Base-by-base conservation (phyloP, 2,888 invertebrate species). In the Erynnis tages region DNA sequence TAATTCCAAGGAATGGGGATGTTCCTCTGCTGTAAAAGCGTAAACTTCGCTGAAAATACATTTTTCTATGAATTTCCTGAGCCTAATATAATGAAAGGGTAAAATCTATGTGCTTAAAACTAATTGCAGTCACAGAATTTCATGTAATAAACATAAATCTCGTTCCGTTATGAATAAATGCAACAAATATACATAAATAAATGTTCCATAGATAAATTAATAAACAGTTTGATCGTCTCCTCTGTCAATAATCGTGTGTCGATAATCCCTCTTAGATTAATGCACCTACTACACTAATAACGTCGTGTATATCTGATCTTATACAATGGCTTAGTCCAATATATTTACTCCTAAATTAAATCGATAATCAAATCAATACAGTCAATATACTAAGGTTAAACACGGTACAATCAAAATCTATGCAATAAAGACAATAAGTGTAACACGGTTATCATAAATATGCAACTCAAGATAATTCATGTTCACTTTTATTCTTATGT, bases 181-280 rank as follows among this genome's bases (percentile, higher is more conserved):
- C 87, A 85, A 82, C 81, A 79, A 76, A 82, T 81, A 79, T 83
- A 84, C 76, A 84, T 69, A 62, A 61, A 66, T 62, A 56, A 53
- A 54, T 45, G 37, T 45, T 43, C 47, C 19, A 13, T 29, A 37
- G 10, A 37, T 27, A 41, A 10, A n/a, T n/a, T n/a, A n/a, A n/a
- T n/a, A 16, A 38, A 35, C n/a, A 23, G 1, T 32, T 23, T 29
- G 30, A 30, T 32, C 32, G 21, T 27, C n/a, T 25, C 29, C 7
- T 41, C 13, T 10, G 10, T 19, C n/a, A 16, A 41, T 34, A 34
- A 16, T 49, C 17, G 48, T 17, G 41, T 27, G 32, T 35, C 10
- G 35, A 17, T 35, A 35, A 35, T 46, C 11, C n/a, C 6, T 34
- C 35, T 25, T 25, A 8, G 5, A 32, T 32, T 23, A 25, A 16